Evolutionary conservation across 1,140 invertebrate species (phyloP), one percentile per base, ranked within the genome.

Genomic region (Caenorhabditis brenneri): DNA sequence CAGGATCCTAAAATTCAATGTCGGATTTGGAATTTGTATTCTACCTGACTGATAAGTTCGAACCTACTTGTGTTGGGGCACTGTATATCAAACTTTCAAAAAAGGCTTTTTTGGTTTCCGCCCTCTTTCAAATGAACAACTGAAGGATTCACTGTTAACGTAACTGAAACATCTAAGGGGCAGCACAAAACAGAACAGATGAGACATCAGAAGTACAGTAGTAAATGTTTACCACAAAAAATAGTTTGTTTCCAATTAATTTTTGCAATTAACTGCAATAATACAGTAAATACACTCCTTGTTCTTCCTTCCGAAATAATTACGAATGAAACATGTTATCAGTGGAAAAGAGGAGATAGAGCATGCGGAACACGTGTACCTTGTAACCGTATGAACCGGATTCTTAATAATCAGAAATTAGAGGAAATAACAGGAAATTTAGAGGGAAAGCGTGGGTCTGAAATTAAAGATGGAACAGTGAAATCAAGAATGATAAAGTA

Each of bases 251-350:
- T 46, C 16, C 6, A 51, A 51, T 9, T 15, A 51, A 51, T 10
- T 46, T 51, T 51, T 51, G 48, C 39, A 42, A 42, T 42, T 5
- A 42, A 42, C 39, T 42, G 39, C 5, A 42, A n/a, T n/a, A n/a
- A 31, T 65, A 65, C 48, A 19, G 48, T 51, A 65, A 65, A 33
- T 36, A 12, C 2, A 24, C 7, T 27, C 65, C 46, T 74, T 74
- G 65, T 74, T 74, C 65, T 74, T 24, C 24, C 65, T 74, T 24
- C 36, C 36, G n/a, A 1, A 42, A 22, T 46, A 36, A 42, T 74
- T 74, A 74, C 65, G 36, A 74, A 74, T 24, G 22, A 24, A 74
- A 74, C 65, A 10, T 74, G 65, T 74, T 74, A 74, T 74, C 65
- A 74, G 65, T 74, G 5, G 15, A 65, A n/a, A 4, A n/a, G n/a